These are phyloP conservation scores for Spea hammondii DNA, from an alignment of 2,797 vertebrate species.

Conservation along the genomic window DNA sequence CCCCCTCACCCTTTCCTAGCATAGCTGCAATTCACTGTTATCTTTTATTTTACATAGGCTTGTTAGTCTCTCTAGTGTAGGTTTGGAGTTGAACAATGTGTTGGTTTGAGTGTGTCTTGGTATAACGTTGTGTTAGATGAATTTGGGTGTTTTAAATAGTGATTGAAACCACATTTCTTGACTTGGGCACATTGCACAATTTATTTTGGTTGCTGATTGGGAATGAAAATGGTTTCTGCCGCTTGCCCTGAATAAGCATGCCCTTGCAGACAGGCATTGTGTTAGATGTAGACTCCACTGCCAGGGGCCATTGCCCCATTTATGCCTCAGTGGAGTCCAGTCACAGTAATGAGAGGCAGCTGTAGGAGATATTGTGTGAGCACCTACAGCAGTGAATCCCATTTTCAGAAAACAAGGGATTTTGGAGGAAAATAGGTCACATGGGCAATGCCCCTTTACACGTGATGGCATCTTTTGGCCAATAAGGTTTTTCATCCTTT, in stretches of 20 bases:
- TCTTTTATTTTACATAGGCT: not conserved
- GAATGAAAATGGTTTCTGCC: not conserved
- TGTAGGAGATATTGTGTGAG: slow-evolving; percentile 40
- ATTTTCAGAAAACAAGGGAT: slow-evolving; percentile 66
- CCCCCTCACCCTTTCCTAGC: not conserved
- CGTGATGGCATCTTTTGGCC: slow-evolving; percentile 74
- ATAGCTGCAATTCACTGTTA: not conserved
- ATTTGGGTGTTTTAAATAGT: not conserved
- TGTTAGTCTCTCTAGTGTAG: not conserved
- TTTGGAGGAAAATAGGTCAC: slow-evolving; percentile 74
- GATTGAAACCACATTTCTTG: not conserved
- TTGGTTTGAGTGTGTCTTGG: not conserved
- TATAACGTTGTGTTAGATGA: not conserved
- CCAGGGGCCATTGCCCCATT: slow-evolving; percentile 47
- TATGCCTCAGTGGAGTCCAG: slow-evolving; percentile 48
- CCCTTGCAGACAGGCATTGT: slow-evolving; percentile 6
- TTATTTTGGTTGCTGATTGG: not conserved
- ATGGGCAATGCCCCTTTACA: slow-evolving; percentile 71
- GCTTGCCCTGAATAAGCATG: slow-evolving; percentile 21
- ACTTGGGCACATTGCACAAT: not conserved
- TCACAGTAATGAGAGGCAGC: slow-evolving; percentile 40
- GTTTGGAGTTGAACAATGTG: not conserved
- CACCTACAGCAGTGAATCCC: slow-evolving; percentile 58
- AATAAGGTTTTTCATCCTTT: slow-evolving; percentile 71
- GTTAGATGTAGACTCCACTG: slow-evolving; percentile 9